Conservation (phyloP, 2,888 invertebrate genomes). For the Dryobota labecula region DNA sequence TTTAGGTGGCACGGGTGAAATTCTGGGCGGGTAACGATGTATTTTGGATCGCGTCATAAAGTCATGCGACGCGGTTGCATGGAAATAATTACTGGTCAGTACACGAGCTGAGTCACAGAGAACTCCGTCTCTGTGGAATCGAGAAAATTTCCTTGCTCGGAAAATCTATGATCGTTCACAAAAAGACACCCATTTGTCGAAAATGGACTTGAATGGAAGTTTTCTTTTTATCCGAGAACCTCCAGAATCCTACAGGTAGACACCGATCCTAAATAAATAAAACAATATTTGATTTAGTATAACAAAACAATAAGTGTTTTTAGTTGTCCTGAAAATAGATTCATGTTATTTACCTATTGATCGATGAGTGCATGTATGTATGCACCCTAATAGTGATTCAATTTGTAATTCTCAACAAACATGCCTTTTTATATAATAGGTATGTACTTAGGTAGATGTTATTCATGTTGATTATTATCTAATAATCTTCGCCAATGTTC, state of each 20-base stretch:
- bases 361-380: too few species aligned
- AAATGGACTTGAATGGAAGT: neutral
- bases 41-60: slow-evolving; percentile 83
- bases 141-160: slow-evolving; percentile 6
- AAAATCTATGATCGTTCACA: neutral
- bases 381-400: too few species aligned
- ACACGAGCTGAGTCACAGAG: slow-evolving; percentile 60
- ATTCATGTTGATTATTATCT: too few species aligned
- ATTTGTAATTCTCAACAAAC: too few species aligned
- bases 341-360: too few species aligned
- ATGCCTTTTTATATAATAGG: too few species aligned
- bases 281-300: neutral
- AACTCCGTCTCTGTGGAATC: slow-evolving; percentile 4
- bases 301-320: neutral
- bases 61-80: slow-evolving; percentile 74
- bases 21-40: slow-evolving; percentile 78
- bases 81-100: slow-evolving; percentile 70
- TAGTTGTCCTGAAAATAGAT: neutral
- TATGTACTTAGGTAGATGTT: too few species aligned
- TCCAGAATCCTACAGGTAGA: neutral
- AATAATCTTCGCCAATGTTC: too few species aligned
- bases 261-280: neutral
- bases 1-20: slow-evolving; percentile 83
- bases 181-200: neutral
- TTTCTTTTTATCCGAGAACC: neutral